Evolutionary conservation across 2,113 vertebrate genomes (phyloP), one percentile per base, ranked within the genome.

Genomic region (Xiphophorus hellerii): DNA sequence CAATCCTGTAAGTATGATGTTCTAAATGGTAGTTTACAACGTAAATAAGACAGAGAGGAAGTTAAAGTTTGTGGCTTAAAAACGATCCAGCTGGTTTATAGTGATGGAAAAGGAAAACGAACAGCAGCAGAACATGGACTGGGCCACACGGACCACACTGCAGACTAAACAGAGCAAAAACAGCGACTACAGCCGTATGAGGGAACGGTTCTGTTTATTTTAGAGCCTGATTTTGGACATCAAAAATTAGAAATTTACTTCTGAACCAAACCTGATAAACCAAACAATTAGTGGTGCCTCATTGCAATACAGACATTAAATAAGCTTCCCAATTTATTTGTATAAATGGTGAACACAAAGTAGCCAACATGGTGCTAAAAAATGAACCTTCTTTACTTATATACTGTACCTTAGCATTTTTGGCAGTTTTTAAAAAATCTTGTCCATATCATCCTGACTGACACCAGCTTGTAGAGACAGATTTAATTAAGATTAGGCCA

Each of bases 51-150:
- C 60, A 33, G 44, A 20, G 44, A 44, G 74, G 66, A 71, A 35
- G 62, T 71, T 29, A 42, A 60, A 79, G 61, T 66, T 71, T 33
- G 80, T 79, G 67, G 14, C 44, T 81, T 67, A 48, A 54, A 67
- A 81, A 63, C n/a, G 12, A 58, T 10, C 66, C 74, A 60, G 60
- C 8, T 70, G 83, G 69, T 71, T 5, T 35, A 33, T 61, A 70
- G 71, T 84, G 77, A 33, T 64, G 68, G 58, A 25, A 72, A 74
- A 81, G 69, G 80, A 84, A 61, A 20, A 83, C 84, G 61, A 67
- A 74, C 35, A 42, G 78, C 63, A 20, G 17, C 71, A 78, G 74
- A 44, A 48, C 66, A 42, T n/a, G 20, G 64, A 35, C 62, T 33
- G 51, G 1, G 5, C 63, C 29, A 27, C 54, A 68, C 33, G 29